phyloP scores from a whole-genome alignment of 2,113 vertebrate genomes.

The Nyctibius bracteatus region DNA sequence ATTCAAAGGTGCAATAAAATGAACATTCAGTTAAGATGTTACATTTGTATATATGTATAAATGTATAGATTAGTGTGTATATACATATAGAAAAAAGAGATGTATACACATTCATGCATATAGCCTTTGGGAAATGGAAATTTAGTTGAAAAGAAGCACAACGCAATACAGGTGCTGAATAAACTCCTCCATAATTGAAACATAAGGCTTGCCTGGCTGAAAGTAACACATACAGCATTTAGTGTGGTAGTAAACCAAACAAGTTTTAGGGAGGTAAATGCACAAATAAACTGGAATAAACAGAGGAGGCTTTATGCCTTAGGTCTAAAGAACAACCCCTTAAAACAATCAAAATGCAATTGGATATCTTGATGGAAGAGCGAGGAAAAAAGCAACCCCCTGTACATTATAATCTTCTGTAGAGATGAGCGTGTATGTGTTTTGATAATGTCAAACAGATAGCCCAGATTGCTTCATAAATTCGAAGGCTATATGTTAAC shows the following conservation, averaged over 20 bases:
- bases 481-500: background rate
- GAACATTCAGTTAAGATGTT: background rate
- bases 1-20: background rate
- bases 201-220: conserved; percentile 50
- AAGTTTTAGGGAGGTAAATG: conserved; percentile 49
- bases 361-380: conserved; percentile 5
- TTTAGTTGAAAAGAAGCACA: conserved; percentile 46
- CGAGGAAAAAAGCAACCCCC: background rate
- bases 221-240: conserved; percentile 56
- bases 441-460: conserved; percentile 14
- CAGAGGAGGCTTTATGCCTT: background rate
- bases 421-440: background rate
- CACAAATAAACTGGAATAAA: conserved; percentile 39
- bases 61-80: background rate
- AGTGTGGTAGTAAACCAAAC: conserved; percentile 53
- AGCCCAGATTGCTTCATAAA: background rate
- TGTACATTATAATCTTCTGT: background rate
- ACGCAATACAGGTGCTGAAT: conserved; percentile 53
- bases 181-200: conserved; percentile 67
- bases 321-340: conserved; percentile 20
- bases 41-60: background rate
- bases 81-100: background rate
- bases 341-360: conserved; percentile 37
- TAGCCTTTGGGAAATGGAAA: conserved; percentile 67
- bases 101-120: background rate